Evolutionary conservation across 2,797 vertebrate species (phyloP), one percentile per base, ranked within the genome.

Genomic region (Rhinophrynus dorsalis): DNA sequence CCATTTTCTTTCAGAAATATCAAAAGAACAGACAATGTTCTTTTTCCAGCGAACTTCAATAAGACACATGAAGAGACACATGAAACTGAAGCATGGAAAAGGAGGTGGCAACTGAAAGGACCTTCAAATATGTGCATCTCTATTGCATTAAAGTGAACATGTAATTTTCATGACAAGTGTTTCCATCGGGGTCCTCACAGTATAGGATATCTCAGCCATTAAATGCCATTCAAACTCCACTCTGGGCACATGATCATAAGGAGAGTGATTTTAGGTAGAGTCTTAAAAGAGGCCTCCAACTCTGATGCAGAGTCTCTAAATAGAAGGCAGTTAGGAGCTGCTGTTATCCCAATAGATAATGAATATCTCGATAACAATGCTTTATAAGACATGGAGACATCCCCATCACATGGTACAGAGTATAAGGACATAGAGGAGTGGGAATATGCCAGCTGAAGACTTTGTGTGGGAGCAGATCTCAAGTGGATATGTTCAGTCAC

Each of bases 281-380:
- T 63, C 21, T 42, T 29, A 29, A 26, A 9, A n/a, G 50, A n/a
- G 37, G 12, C 60, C 35, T 72, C 52, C 52, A 65, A 58, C 61
- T 58, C 68, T 51, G 61, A 72, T 59, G 68, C 61, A 72, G 61
- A 58, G 54, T 58, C 52, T 32, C 45, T 40, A 45, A n/a, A 27
- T 18, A 57, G 30, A 58, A 61, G 44, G 18, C 51, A 40, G 68
- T 62, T 24, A 71, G 23, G 30, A 51, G 56, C 44, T 23, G 32
- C 10, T 15, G 8, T 48, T 8, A 27, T 13, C n/a, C 47, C 47
- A 29, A 44, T 29, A 40, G 42, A 55, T 48, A 33, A 27, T 51
- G 47, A 51, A 65, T 37, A 40, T 52, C 35, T 59, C 21, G 26
- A 27, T 44, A 17, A 20, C 35, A 17, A 32, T 33, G 47, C 48